Conservation (phyloP, 1,140 invertebrate species). For the Bombus terrestris region DNA sequence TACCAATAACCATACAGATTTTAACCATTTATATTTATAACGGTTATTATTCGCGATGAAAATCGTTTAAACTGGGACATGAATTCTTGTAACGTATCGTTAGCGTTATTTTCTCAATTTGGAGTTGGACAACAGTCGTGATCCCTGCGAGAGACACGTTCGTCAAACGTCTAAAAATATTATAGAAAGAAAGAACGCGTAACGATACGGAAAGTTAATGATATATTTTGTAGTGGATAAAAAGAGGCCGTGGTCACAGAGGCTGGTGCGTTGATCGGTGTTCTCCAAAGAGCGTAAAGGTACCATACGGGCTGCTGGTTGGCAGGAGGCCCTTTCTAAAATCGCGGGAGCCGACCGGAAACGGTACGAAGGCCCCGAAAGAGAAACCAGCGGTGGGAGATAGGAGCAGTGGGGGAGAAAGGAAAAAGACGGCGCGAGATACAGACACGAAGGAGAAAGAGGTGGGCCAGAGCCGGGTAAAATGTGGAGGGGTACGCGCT, state of each 20-base stretch:
- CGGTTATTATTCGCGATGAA: not conserved
- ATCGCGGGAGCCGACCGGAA: constrained; percentile 70
- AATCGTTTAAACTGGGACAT: fast-evolving
- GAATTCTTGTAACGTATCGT: too few relatives aligned
- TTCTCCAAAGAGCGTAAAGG: constrained; percentile 33
- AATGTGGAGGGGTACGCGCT: constrained; percentile 73
- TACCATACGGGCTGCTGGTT: constrained; percentile 21
- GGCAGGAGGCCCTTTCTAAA: constrained; percentile 77
- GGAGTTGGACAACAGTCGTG: too few relatives aligned
- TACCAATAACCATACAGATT: too few relatives aligned
- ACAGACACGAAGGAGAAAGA: constrained; percentile 26
- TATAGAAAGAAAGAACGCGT: not conserved
- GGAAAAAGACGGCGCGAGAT: not conserved
- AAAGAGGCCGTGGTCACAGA: not conserved
- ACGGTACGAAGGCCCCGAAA: constrained; percentile 42
- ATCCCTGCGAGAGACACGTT: too few relatives aligned
- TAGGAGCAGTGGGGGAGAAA: not conserved
- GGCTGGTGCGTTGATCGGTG: not conserved
- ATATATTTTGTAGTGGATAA: not conserved
- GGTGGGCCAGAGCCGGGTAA: constrained; percentile 51
- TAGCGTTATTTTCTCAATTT: too few relatives aligned
- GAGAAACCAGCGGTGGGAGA: constrained; percentile 9
- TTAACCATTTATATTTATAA: too few relatives aligned
- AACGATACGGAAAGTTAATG: not conserved
- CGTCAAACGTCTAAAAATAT: not conserved